Base-by-base conservation (phyloP, 2,888 invertebrate genomes). In the Tetragnatha montana region DNA sequence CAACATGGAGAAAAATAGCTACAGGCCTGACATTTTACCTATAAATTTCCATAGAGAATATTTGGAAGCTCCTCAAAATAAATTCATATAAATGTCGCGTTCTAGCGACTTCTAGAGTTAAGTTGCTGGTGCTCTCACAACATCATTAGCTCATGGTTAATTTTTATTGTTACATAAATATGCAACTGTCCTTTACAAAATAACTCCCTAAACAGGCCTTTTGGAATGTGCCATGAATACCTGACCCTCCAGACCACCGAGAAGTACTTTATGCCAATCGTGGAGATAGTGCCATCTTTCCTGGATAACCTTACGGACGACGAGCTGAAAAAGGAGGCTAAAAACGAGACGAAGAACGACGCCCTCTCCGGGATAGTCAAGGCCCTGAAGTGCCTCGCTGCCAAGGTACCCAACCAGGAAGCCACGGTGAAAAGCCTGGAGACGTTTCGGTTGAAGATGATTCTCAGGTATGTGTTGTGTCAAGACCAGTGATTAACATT, bases 361-460 rank as follows among this genome's bases (percentile, higher is more conserved):
- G 97, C 97, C 81, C 96, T 99, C 92, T 98, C 98, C 91, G 97
- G 97, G 92, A 97, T 99, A 93, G 97, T 99, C 91, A 97, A 98
- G 94, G 96, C 97, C 70, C 96, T 98, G 92, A 98, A 98, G 94
- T 96, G 96, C 93, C 95, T 99, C 92, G 97, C 97, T 22, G 96
- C 96, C 70, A 96, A 97, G 92, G 95, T 98, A 90, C 96, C 94
- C 19, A 93, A 93, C 87, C 93, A 94, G 91, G 98, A 98, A 92
- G 97, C 96, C 93, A 95, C 95, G 92, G 95, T 96, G 92, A 95
- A 96, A 94, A 95, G 96, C 92, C 95, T 99, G 92, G 98, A 98
- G 95, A 97, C 98, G 94, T 98, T 98, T 95, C 95, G 98, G 92
- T 95, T 99, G 92, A 98, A 98, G 95, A 98, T 99, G 97, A 98